Conservation (phyloP, 2,797 vertebrate species). For the Euphonia xanthogaster region DNA sequence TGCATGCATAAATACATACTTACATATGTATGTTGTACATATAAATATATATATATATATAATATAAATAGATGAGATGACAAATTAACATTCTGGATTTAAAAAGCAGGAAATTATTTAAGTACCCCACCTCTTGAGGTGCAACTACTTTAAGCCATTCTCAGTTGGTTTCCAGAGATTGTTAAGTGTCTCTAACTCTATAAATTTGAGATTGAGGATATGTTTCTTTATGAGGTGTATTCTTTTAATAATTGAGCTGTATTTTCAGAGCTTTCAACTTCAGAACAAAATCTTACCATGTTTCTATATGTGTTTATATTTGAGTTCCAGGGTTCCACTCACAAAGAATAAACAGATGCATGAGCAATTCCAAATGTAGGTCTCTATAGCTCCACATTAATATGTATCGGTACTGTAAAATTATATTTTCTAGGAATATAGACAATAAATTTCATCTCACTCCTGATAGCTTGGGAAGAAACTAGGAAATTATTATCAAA, state of each 20-base stretch:
- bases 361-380: not conserved
- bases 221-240: not conserved
- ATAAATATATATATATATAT: not conserved
- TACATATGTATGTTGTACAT: not conserved
- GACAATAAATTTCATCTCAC: not conserved
- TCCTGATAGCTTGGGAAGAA: not conserved
- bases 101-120: not conserved
- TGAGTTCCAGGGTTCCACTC: not conserved
- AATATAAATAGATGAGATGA: not conserved
- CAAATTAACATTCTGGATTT: not conserved
- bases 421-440: not conserved
- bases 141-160: not conserved
- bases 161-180: not conserved
- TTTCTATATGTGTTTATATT: not conserved
- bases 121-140: not conserved
- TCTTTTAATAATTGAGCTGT: not conserved
- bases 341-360: not conserved
- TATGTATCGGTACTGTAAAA: not conserved
- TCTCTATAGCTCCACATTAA: not conserved
- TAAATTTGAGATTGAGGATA: not conserved
- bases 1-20: rapidly evolving
- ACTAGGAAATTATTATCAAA: not conserved
- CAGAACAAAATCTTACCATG: not conserved
- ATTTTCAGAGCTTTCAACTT: not conserved
- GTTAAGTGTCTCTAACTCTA: not conserved